These are phyloP conservation scores for Pseudomyrmex sp. DNA, from an alignment of 1,140 invertebrate genomes.

Conservation along the genomic window DNA sequence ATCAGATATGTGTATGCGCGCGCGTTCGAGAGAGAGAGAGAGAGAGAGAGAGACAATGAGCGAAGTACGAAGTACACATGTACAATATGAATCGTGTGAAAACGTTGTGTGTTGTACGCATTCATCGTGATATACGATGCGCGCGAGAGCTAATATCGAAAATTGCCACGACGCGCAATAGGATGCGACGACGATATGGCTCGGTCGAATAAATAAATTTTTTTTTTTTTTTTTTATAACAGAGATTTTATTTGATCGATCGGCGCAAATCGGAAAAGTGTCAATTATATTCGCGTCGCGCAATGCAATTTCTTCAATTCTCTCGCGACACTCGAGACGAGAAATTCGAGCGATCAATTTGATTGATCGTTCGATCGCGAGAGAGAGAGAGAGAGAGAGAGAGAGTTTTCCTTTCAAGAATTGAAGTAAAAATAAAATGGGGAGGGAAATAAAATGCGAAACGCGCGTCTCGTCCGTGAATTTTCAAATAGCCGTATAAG, in stretches of 20 bases:
- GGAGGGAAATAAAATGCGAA: too few species aligned
- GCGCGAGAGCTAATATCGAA: not conserved
- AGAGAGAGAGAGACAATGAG: constrained; percentile 2
- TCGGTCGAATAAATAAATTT: constrained; percentile 3
- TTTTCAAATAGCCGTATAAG: not conserved
- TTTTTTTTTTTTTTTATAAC: not conserved
- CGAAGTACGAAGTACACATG: not conserved
- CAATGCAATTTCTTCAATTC: too few species aligned
- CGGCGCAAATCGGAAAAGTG: not conserved
- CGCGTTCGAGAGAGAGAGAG: not conserved
- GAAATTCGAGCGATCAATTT: constrained; percentile 9
- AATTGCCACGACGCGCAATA: not conserved
- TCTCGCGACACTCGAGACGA: too few species aligned
- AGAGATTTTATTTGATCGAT: constrained; percentile 5
- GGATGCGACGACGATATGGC: not conserved
- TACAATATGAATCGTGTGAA: not conserved
- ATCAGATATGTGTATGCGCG: not conserved
- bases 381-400: too few species aligned
- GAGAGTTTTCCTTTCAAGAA: too few species aligned
- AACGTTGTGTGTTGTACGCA: not conserved
- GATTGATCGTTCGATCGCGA: too few species aligned
- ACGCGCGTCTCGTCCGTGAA: not conserved
- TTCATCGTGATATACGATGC: too few species aligned
- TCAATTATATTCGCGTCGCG: not conserved
- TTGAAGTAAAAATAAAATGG: too few species aligned